phyloP scores from a whole-genome alignment of 64 coral and sea anemone species.

The Montipora capricornis region DNA sequence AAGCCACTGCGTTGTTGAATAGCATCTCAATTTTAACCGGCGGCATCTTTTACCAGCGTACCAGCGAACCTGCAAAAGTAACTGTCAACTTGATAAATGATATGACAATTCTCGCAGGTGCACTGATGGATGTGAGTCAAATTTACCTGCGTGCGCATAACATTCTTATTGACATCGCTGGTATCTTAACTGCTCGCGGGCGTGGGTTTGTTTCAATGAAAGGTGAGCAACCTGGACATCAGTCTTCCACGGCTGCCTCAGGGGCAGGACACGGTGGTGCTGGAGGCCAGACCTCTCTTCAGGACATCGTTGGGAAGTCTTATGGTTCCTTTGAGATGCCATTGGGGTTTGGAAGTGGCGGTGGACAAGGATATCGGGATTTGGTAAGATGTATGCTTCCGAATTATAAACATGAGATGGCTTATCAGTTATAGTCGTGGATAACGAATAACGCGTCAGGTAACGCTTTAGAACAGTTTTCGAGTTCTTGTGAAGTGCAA shows the following conservation, averaged over 20 bases:
- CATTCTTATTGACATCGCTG: conserved; percentile 80
- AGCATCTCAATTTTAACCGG: conserved; percentile 85
- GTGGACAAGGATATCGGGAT: conserved; percentile 77
- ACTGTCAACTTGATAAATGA: conserved; percentile 63
- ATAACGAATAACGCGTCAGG: too few species aligned
- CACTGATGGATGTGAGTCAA: conserved; percentile 79
- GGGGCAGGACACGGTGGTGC: conserved; percentile 95
- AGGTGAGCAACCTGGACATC: conserved; percentile 64
- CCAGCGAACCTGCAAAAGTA: conserved; percentile 40
- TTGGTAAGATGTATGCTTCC: conserved; percentile 67
- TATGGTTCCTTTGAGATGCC: conserved; percentile 82
- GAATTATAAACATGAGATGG: too few species aligned
- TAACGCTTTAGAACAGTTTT: too few species aligned
- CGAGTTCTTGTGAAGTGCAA: too few species aligned
- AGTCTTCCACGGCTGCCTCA: conserved; percentile 66
- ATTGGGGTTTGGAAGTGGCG: conserved; percentile 82
- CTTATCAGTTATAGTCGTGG: too few species aligned
- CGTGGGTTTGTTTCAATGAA: conserved; percentile 72
- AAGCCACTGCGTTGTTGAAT: conserved; percentile 39
- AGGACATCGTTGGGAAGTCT: conserved; percentile 73
- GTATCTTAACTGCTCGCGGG: conserved; percentile 76
- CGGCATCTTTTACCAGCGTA: conserved; percentile 76
- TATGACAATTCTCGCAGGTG: conserved; percentile 87
- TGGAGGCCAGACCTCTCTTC: conserved; percentile 71
- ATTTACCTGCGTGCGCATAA: conserved; percentile 70